These are phyloP conservation scores for Nothoprocta perdicaria DNA, from an alignment of 2,113 vertebrate species.

Conservation along the genomic window DNA sequence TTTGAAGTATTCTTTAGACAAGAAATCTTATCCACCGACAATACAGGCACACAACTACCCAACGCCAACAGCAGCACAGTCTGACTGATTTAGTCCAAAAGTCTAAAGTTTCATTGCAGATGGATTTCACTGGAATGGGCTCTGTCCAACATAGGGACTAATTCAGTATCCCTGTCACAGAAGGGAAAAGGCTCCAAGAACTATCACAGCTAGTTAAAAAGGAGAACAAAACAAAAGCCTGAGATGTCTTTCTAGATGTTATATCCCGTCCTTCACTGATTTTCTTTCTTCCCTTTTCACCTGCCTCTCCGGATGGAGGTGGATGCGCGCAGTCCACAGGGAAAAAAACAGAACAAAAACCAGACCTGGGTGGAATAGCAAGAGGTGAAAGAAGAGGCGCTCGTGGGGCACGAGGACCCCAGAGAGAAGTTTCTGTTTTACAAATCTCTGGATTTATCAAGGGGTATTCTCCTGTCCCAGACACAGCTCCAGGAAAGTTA, in stretches of 20 bases:
- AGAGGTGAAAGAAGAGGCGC: neutral
- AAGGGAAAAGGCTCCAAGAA: neutral
- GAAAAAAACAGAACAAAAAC: neutral
- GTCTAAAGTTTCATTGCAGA: neutral
- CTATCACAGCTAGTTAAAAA: neutral
- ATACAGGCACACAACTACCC: neutral
- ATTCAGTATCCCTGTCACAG: neutral
- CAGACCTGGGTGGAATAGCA: neutral
- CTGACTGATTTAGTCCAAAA: neutral
- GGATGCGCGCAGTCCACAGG: neutral
- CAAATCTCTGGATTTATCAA: neutral
- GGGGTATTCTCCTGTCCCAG: fast-evolving
- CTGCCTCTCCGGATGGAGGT: neutral
- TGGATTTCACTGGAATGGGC: neutral
- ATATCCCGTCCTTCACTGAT: neutral
- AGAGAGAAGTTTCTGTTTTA: neutral
- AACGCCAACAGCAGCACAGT: neutral
- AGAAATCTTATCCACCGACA: neutral
- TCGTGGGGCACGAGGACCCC: too few species aligned
- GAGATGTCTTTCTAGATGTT: neutral
- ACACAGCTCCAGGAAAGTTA: neutral
- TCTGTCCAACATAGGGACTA: neutral
- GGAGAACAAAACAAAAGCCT: neutral
- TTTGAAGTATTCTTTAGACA: neutral
- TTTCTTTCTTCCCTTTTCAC: neutral